Base-by-base conservation (phyloP, 2,113 vertebrate genomes). In the Otocyon megalotis region DNA sequence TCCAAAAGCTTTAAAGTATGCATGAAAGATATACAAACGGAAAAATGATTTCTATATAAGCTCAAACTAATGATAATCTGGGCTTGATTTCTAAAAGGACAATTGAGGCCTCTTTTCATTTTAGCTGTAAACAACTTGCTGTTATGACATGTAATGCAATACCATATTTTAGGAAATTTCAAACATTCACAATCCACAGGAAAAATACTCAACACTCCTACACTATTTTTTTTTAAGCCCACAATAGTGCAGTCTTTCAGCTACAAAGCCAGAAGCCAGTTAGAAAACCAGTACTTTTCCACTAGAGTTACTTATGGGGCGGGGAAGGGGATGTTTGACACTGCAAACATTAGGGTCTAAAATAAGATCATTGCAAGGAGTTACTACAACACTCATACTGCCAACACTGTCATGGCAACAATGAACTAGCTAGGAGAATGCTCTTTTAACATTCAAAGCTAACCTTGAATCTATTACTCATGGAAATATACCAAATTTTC, bases 131-230 rank as follows among this genome's bases (percentile, higher is more conserved):
- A 98, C 98, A 99, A 97, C 84, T 98, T 98, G 94, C 98, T 97
- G 95, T 96, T 96, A 98, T 97, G 92, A 97, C 79, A 93, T 97
- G 98, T 98, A 98, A 99, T 91, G 97, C 79, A 97, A 98, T 97
- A 98, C 32, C 89, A 77, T 98, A 98, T 97, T 98, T 98, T 98
- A 97, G 97, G 97, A 98, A 96, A 98, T 98, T 98, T 96, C 97
- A 98, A 98, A 98, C 98, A 98, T 97, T 98, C 48, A 9, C 92
- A 97, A 98, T 98, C 98, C 98, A 98, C 94, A 96, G 96, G 88
- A 98, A 98, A 98, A 97, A 98, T 80, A 98, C 94, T 98, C 97
- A 97, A 97, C 90, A 94, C 96, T 98, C 96, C 97, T 98, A 96
- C 98, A 96, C 94, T 96, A 90, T 97, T 98, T 98, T 98, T 97